Conservation (phyloP, 64 coral and sea anemone genomes). For the Montipora sp. region DNA sequence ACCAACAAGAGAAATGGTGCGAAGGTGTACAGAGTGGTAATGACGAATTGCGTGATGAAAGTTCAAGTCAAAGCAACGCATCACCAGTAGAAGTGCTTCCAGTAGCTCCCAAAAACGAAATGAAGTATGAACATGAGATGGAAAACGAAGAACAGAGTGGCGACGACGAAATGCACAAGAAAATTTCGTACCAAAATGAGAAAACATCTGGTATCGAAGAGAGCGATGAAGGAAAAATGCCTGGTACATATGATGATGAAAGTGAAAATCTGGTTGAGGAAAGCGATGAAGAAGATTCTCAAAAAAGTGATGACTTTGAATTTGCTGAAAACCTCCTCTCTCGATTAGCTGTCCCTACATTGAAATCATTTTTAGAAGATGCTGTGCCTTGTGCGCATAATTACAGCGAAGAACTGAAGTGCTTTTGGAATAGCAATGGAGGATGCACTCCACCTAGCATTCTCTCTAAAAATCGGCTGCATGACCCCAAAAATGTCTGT, state of each 20-base stretch:
- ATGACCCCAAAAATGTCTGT: conserved; percentile 3
- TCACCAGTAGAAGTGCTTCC: not conserved
- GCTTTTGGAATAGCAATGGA: conserved; percentile 23
- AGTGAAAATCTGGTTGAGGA: not conserved
- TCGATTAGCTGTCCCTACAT: not conserved
- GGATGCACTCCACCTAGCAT: not conserved
- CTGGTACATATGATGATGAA: not conserved
- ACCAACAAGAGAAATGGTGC: not conserved
- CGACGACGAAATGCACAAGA: not conserved
- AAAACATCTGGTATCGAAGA: too few species aligned
- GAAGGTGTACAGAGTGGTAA: not conserved
- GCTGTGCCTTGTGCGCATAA: not conserved
- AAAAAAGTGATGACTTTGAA: not conserved
- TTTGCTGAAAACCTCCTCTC: not conserved
- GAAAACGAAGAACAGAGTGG: not conserved
- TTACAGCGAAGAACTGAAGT: not conserved
- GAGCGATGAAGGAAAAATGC: not conserved
- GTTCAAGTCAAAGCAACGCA: too few species aligned
- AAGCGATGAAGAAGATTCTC: not conserved
- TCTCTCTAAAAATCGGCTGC: not conserved
- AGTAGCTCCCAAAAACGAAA: not conserved
- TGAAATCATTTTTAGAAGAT: not conserved
- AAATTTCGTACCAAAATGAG: too few species aligned
- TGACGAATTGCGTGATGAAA: not conserved
- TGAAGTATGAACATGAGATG: not conserved